A percentile compares a stretch with the other conserved stretches of the same genome.
phyloP scores from a whole-genome alignment of 2,113 vertebrate genomes.

The Gallinago paraguaiae region DNA sequence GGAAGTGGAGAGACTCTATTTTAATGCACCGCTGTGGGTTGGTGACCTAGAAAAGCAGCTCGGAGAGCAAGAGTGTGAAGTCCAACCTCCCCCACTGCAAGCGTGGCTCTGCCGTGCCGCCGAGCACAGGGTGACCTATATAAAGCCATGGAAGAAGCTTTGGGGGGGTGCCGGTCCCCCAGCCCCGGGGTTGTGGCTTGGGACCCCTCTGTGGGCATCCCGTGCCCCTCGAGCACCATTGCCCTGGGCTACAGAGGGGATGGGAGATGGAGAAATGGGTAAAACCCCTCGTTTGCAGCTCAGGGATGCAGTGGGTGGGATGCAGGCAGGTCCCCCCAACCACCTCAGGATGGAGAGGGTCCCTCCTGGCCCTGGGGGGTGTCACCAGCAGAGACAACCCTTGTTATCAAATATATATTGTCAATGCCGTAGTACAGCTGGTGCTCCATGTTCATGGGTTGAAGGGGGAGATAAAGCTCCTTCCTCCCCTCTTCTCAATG shows the following conservation, averaged over 20 bases:
- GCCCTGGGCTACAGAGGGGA: neutral
- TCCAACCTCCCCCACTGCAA: slow-evolving; percentile 46
- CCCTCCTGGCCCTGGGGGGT: fast-evolving
- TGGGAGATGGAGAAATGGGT: neutral
- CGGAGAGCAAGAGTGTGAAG: slow-evolving; percentile 56
- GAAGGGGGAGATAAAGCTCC: neutral
- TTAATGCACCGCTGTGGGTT: slow-evolving; percentile 47
- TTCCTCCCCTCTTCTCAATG: neutral
- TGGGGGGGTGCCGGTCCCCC: neutral
- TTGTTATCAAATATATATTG: fast-evolving
- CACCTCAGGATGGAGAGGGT: fast-evolving
- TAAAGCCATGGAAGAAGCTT: neutral
- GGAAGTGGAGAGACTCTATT: slow-evolving; percentile 38
- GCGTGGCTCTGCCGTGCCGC: neutral
- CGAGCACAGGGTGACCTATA: slow-evolving; percentile 51
- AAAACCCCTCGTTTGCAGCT: fast-evolving
- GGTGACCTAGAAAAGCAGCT: slow-evolving; percentile 69
- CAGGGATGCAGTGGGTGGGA: neutral
- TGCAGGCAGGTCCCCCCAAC: neutral
- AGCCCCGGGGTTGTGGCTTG: neutral
- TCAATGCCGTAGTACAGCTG: fast-evolving
- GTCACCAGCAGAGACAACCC: neutral
- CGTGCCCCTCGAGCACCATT: fast-evolving
- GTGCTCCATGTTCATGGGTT: fast-evolving
- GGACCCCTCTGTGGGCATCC: neutral